Percentiles rank a stretch among this genome's conserved stretches.
Conservation (phyloP, 2,888 invertebrate species). For the Hyposoter dolosus region DNA sequence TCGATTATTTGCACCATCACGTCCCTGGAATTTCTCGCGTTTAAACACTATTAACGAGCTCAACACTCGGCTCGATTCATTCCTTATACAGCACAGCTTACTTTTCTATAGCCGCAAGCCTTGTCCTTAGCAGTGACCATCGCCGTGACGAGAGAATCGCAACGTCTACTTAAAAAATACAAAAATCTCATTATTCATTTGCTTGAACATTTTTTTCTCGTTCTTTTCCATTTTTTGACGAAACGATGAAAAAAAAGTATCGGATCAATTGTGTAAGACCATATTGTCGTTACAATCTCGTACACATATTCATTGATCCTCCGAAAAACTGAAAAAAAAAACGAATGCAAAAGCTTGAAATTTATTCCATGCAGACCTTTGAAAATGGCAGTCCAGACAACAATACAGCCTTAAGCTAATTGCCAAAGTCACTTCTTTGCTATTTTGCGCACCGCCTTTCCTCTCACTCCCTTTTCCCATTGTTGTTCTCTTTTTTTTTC, state of each 20-base stretch:
- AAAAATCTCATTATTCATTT: constrained; percentile 16
- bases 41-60: not conserved
- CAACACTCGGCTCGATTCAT: constrained; percentile 23
- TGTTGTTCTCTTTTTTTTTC: constrained; percentile 2
- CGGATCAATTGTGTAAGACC: no score
- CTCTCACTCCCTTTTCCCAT: not conserved
- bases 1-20: constrained; percentile 39
- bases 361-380: no score
- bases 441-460: not conserved
- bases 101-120: constrained; percentile 31
- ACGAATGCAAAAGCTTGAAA: no score
- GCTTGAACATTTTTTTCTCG: not conserved
- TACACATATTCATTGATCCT: no score
- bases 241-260: not conserved
- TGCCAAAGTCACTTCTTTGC: constrained; percentile 19
- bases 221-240: not conserved
- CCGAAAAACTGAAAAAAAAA: no score
- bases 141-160: constrained; percentile 7
- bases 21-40: constrained; percentile 38
- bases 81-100: constrained; percentile 37
- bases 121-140: constrained; percentile 40
- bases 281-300: no score
- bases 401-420: constrained; percentile 40
- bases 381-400: no score
- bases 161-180: not conserved